Conservation (phyloP, 2,888 invertebrate genomes). For the Gandaritis pyraliata region DNA sequence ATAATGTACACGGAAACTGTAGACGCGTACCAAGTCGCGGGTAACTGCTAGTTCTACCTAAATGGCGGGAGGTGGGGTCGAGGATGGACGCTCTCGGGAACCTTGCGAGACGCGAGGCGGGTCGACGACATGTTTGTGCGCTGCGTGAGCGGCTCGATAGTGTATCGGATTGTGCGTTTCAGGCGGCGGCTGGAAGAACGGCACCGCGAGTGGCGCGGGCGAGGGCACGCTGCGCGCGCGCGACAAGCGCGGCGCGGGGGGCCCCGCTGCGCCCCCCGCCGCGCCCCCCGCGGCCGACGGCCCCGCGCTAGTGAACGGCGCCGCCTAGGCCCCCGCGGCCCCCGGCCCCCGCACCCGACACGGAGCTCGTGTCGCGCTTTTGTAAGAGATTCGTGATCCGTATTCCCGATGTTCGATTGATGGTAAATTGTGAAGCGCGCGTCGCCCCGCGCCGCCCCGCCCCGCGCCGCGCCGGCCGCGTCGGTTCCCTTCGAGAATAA, state of each 20-base stretch:
- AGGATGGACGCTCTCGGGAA: too few relatives aligned
- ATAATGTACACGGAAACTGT: too few relatives aligned
- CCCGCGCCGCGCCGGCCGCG: slow-evolving; percentile 42
- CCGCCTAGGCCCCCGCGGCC: slow-evolving; percentile 28
- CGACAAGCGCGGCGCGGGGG: slow-evolving; percentile 62
- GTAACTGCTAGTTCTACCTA: too few relatives aligned
- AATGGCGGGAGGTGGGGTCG: too few relatives aligned
- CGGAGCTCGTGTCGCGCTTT: slow-evolving; percentile 72
- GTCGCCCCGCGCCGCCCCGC: slow-evolving; percentile 55
- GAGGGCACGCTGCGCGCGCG: slow-evolving; percentile 36
- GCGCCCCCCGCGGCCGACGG: slow-evolving; percentile 27
- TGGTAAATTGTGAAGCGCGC: slow-evolving; percentile 77
- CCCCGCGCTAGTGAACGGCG: slow-evolving; percentile 37
- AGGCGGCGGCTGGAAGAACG: slow-evolving; percentile 81
- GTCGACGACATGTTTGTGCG: too few relatives aligned
- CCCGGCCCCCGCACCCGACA: slow-evolving; percentile 27
- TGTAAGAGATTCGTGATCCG: slow-evolving; percentile 83
- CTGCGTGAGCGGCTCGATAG: too few relatives aligned
- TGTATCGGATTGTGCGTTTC: slow-evolving; percentile 22
- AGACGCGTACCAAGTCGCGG: too few relatives aligned
- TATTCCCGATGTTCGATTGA: slow-evolving; percentile 82
- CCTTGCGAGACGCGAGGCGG: too few relatives aligned
- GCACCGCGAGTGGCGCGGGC: slow-evolving; percentile 25
- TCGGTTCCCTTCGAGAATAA: slow-evolving; percentile 70
- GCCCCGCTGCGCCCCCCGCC: slow-evolving; percentile 68